Conservation (phyloP, 2,797 vertebrate species). For the Micropoecilia bifurca region DNA sequence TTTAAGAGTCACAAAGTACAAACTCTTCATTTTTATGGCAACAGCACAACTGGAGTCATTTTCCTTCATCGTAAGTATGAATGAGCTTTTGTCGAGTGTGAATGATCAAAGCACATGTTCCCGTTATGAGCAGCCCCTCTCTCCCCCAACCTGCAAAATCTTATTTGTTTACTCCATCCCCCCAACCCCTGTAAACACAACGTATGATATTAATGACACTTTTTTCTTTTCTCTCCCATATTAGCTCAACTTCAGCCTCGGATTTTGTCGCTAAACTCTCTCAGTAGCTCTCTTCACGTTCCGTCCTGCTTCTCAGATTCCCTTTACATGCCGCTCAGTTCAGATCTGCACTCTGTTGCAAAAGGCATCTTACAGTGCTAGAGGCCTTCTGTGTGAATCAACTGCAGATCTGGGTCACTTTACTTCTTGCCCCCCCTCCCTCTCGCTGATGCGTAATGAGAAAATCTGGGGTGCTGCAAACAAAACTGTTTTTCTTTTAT, state of each 20-base stretch:
- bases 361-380: constrained; percentile 22
- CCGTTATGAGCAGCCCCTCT: constrained; percentile 29
- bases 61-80: constrained; percentile 70
- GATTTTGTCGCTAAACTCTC: constrained; percentile 15
- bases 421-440: constrained; percentile 24
- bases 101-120: constrained; percentile 55
- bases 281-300: constrained; percentile 7
- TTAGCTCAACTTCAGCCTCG: constrained; percentile 16
- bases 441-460: constrained; percentile 33
- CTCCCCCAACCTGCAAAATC: background rate
- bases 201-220: constrained; percentile 17
- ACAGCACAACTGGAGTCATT: constrained; percentile 79
- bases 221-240: background rate
- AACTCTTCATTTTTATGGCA: constrained; percentile 84
- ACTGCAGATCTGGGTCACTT: constrained; percentile 39
- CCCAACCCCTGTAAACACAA: constrained; percentile 11
- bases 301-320: background rate
- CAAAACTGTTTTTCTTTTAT: constrained; percentile 13
- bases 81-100: constrained; percentile 61
- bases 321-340: constrained; percentile 3
- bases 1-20: constrained; percentile 86
- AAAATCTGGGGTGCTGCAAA: constrained; percentile 41
- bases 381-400: constrained; percentile 32
- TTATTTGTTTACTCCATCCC: constrained; percentile 10
- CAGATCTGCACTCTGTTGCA: constrained; percentile 16